Conservation (phyloP, 2,113 vertebrate genomes). For the Colossoma macropomum region DNA sequence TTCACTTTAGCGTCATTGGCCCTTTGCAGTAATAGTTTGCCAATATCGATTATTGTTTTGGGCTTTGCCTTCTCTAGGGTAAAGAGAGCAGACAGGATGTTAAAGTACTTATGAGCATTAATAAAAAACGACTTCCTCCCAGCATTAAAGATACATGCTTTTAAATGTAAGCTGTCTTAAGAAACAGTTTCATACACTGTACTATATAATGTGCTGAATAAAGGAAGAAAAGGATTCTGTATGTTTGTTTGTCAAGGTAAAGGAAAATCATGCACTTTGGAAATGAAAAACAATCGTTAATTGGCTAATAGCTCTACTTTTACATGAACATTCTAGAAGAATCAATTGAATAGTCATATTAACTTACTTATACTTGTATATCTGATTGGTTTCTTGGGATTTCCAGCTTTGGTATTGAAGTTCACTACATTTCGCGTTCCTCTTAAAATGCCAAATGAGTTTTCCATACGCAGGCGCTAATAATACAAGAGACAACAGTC, state of each 20-base stretch:
- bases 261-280: too few relatives aligned
- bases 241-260: too few relatives aligned
- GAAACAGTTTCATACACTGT: background rate
- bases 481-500: constrained; percentile 7
- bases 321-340: background rate
- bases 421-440: background rate
- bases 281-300: too few relatives aligned
- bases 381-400: constrained; percentile 35
- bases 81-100: background rate
- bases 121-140: background rate
- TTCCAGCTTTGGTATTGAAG: constrained; percentile 1
- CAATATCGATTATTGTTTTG: constrained; percentile 25
- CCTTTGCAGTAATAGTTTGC: constrained; percentile 36
- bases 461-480: constrained; percentile 14
- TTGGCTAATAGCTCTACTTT: too few relatives aligned
- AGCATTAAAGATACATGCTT: background rate
- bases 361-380: constrained; percentile 50
- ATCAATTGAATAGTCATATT: background rate
- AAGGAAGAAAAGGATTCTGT: too few relatives aligned
- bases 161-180: background rate
- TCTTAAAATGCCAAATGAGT: background rate
- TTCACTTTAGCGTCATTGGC: constrained; percentile 21
- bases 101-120: background rate
- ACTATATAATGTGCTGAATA: background rate
- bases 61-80: constrained; percentile 35